Percentiles rank a stretch among this genome's conserved stretches.
These are phyloP conservation scores for Anthoptus insignis DNA, from an alignment of 2,888 invertebrate genomes.

Conservation along the genomic window DNA sequence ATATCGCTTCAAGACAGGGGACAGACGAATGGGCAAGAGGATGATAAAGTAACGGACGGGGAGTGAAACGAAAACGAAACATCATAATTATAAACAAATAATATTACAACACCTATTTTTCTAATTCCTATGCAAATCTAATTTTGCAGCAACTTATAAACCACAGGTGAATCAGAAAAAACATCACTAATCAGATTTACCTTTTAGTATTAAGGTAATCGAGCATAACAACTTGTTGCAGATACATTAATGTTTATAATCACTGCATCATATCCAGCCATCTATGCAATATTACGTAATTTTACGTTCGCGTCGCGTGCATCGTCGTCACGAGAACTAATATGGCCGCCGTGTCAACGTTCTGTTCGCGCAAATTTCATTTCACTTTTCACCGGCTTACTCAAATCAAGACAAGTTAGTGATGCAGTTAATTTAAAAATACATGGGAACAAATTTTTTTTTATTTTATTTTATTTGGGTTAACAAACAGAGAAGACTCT, in stretches of 20 bases:
- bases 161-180: too few species aligned
- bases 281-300: constrained; percentile 31
- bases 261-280: background rate
- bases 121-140: too few species aligned
- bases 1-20: too few species aligned
- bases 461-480: too few species aligned
- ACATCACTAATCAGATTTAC: background rate
- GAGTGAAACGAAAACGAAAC: too few species aligned
- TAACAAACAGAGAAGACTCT: too few species aligned
- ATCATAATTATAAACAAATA: too few species aligned
- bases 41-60: too few species aligned
- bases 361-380: constrained; percentile 52
- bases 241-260: constrained; percentile 19
- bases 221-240: constrained; percentile 4
- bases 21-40: too few species aligned
- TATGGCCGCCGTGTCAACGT: constrained; percentile 54
- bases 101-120: too few species aligned
- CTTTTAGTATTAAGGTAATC: background rate
- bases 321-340: constrained; percentile 51
- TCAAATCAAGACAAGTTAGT: constrained; percentile 15
- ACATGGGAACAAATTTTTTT: constrained; percentile 17
- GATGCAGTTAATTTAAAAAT: constrained; percentile 16
- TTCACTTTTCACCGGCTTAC: constrained; percentile 52
- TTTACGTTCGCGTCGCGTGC: constrained; percentile 17
- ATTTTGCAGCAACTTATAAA: too few species aligned